Evolutionary conservation across 2,797 vertebrate genomes (phyloP), one percentile per base, ranked within the genome.

Genomic region (Hydrophis major): DNA sequence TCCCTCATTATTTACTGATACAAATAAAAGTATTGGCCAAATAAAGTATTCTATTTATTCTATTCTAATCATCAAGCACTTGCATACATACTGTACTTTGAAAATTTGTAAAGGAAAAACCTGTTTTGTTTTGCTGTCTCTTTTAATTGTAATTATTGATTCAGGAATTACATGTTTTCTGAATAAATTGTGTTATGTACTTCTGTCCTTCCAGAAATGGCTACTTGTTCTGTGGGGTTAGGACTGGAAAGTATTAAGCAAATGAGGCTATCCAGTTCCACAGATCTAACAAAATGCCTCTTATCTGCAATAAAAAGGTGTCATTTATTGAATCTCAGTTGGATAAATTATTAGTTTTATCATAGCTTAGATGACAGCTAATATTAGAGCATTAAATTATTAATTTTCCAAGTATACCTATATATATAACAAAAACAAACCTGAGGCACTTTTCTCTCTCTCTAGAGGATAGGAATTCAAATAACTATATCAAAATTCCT

Each of bases 341-440:
- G 96, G 96, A 98, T 99, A 98, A 99, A 99, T 99, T 98, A 99
- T 99, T 99, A 98, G 99, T 98, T 98, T 97, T 98, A 97, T 98
- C 98, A 98, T 97, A 98, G 98, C 98, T 98, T 98, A 98, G 98
- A 98, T 99, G 98, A 98, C 98, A 98, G 97, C 97, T 98, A 98
- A 99, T 99, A 98, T 98, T 98, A 99, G 98, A 98, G 97, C 97
- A 97, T 97, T 99, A 96, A 99, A 99, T 99, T 98, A 99, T 99
- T 99, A 98, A 98, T 98, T 98, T 93, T 98, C 97, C 96, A 97
- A 97, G 97, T 90, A 95, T 96, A 96, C 93, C 96, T 97, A 97
- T 98, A 97, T 97, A 98, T 97, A 97, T 98, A 78, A 96, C 96
- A 98, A 98, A 98, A 97, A 98, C 95, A 97, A 97, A 97, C 94